Base-by-base conservation (phyloP, 2,797 vertebrate species). In the Premnoplex brunnescens region DNA sequence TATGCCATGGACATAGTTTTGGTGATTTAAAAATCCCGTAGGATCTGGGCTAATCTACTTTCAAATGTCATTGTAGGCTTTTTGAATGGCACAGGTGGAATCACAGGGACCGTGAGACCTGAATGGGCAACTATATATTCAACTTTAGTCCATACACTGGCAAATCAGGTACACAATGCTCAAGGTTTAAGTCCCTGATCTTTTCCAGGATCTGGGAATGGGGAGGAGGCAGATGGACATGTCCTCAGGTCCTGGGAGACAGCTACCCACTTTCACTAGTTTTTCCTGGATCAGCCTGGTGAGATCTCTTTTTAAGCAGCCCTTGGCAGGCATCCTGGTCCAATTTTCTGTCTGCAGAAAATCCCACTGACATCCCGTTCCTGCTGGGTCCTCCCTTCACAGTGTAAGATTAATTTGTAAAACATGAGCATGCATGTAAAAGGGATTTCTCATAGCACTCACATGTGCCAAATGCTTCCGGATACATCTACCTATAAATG, bases 351-450 rank as follows among this genome's bases (percentile, higher is more conserved):
- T 2, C 72, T 36, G 41, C 34, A 54, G 75, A 85, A 85, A 85
- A 83, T 71, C 27, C 78, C 51, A 55, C 63, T 26, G 56, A 79
- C 81, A 84, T 64, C 63, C 71, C 4, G 1, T 32, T 91, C 67
- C 88, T 76, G 54, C 63, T 79, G 77, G 30, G 54, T 34, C 82
- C 52, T 54, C 60, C 81, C 59, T 94, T 85, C 75, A 52, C 32
- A 48, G 64, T 2, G 2, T 26, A 54, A 75, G 77, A 85, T 51
- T 44, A 64, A 89, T 77, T 94, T 73, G 75, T 79, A 85, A 85
- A 90, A 81, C 62, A 51, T 3, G 12, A 78, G 75, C 64, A 83
- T 16, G 56, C 27, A 69, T 12, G 48, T 69, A 59, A 68, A 86
- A 82, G 44, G 49, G 64, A 77, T 80, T 92, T 67, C 64, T 88